A percentile compares a stretch with the other conserved stretches of the same genome.
phyloP scores from a whole-genome alignment of 2,888 invertebrate genomes.

The Orthosia gothica region DNA sequence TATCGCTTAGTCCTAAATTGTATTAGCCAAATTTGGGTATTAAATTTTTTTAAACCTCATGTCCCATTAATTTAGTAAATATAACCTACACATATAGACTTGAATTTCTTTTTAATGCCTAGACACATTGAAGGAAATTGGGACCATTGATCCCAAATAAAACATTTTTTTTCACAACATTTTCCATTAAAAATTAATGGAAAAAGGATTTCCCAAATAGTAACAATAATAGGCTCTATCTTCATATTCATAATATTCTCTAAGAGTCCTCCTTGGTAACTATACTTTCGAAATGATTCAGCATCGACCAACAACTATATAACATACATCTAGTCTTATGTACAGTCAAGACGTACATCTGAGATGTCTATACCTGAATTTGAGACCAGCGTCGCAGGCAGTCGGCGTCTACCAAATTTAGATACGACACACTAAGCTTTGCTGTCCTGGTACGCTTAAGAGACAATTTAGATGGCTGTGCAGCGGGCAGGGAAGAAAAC shows the following conservation, averaged over 20 bases:
- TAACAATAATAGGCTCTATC: neutral
- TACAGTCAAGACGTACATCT: conserved; percentile 1
- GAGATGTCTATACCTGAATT: conserved; percentile 21
- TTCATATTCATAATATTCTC: neutral
- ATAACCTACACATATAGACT: neutral
- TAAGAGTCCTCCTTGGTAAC: neutral
- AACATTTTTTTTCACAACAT: no score
- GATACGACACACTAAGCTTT: conserved; percentile 25
- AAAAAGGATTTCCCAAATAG: neutral
- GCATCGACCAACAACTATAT: neutral
- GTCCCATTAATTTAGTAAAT: neutral
- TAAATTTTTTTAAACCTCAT: neutral
- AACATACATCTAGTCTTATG: neutral
- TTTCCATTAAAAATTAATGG: no score
- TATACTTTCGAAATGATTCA: neutral
- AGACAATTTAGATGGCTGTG: conserved; percentile 8
- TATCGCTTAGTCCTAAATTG: conserved; percentile 30
- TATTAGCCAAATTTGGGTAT: conserved; percentile 10
- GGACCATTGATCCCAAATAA: no score
- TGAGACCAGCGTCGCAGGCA: conserved; percentile 43
- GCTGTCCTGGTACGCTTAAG: conserved; percentile 23
- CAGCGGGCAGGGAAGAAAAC: neutral
- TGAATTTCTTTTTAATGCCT: no score
- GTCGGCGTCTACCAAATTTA: conserved; percentile 35
- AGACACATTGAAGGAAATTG: no score